These are phyloP conservation scores for Heterodera carotae DNA, from an alignment of 1,140 invertebrate genomes.

Conservation along the genomic window DNA sequence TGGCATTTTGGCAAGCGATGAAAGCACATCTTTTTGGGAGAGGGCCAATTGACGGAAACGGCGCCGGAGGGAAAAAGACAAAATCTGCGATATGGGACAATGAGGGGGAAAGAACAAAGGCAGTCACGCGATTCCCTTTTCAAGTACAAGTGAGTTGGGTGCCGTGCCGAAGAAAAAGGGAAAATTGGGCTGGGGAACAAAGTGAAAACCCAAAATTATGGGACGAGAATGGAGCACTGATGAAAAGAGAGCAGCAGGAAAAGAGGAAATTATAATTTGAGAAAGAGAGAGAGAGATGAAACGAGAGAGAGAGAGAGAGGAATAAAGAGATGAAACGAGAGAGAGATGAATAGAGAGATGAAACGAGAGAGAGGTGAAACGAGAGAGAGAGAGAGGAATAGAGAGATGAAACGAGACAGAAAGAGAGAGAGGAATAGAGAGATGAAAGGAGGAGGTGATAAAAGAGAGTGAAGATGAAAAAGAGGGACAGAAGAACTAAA, in stretches of 20 bases:
- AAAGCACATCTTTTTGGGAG: slow-evolving; percentile 20
- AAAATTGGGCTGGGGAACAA: neutral
- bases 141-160: neutral
- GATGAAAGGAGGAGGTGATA: neutral
- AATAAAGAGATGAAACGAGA: neutral
- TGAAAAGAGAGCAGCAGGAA: neutral
- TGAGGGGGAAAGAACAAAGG: neutral
- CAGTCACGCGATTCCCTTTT: slow-evolving; percentile 7
- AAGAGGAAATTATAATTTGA: neutral
- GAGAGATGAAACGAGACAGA: slow-evolving; percentile 5
- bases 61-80: neutral
- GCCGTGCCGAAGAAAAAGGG: too few relatives aligned
- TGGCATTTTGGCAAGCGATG: slow-evolving; percentile 10
- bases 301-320: neutral
- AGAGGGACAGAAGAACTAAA: slow-evolving; percentile 15
- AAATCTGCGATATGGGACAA: neutral
- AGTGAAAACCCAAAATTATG: neutral
- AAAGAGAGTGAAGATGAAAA: slow-evolving; percentile 21
- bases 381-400: neutral
- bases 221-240: neutral
- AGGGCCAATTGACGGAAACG: slow-evolving; percentile 7
- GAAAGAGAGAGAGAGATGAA: neutral
- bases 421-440: slow-evolving; percentile 10
- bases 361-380: neutral
- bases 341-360: neutral